Conservation (phyloP, 2,113 vertebrate genomes). For the Zosterops lateralis region DNA sequence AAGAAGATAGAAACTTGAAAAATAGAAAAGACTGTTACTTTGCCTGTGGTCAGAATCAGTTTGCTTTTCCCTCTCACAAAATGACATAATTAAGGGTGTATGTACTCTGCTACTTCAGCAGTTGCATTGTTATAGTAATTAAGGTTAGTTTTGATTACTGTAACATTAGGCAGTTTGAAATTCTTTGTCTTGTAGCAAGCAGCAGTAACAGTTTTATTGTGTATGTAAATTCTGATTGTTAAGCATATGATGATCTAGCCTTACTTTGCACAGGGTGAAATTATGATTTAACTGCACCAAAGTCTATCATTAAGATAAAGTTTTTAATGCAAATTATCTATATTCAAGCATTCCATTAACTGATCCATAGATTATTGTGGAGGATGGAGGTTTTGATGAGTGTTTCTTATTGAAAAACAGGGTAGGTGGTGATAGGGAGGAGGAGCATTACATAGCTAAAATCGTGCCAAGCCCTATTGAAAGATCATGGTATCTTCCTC, state of each 20-base stretch:
- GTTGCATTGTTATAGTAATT: slow-evolving; percentile 9
- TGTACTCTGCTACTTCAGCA: neutral
- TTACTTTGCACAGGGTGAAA: neutral
- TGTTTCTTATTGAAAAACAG: neutral
- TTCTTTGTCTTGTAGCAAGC: slow-evolving; percentile 32
- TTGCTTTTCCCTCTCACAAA: neutral
- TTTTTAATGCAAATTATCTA: slow-evolving; percentile 16
- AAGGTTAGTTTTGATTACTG: slow-evolving; percentile 29
- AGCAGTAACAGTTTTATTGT: neutral
- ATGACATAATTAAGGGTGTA: slow-evolving; percentile 22
- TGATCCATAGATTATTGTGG: neutral
- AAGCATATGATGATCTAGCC: neutral
- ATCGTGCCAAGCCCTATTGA: neutral
- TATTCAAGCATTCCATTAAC: slow-evolving; percentile 10
- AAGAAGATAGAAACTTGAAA: neutral
- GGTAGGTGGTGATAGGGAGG: neutral
- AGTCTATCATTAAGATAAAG: slow-evolving; percentile 1
- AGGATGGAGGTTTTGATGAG: neutral
- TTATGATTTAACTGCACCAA: neutral
- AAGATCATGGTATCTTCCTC: neutral
- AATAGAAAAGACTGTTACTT: neutral
- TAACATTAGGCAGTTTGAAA: slow-evolving; percentile 6
- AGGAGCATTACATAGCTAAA: neutral
- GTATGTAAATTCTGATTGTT: slow-evolving; percentile 22
- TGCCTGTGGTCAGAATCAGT: neutral